Evolutionary conservation across 2,797 vertebrate species (phyloP).

Genomic region (Leptodactylus fallax): DNA sequence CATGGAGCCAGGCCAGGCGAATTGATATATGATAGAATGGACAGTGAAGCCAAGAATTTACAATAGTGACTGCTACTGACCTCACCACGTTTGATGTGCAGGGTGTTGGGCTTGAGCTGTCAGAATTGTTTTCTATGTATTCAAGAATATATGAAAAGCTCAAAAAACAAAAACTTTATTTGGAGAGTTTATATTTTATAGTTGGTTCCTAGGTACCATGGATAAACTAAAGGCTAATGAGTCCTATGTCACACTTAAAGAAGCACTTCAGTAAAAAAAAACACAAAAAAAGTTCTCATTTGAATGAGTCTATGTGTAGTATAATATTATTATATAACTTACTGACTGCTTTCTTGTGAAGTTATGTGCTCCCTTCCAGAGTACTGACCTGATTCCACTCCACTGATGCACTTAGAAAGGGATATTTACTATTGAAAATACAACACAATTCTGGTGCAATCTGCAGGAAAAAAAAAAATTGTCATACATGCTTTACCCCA

Average conservation of each 20-base stretch:
- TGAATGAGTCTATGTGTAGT: no score
- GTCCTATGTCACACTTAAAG: background rate
- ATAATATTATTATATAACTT: no score
- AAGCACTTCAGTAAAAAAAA: no score
- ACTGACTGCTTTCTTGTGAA: no score
- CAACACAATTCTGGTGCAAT: no score
- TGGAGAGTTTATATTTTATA: background rate
- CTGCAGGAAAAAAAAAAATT: no score
- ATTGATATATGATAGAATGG: constrained; percentile 51
- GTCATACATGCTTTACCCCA: no score
- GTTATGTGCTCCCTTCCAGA: no score
- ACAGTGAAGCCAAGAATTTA: constrained; percentile 42
- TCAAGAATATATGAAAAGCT: background rate
- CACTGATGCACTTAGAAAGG: no score
- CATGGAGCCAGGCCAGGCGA: constrained; percentile 65
- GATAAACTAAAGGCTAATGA: background rate
- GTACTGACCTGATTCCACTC: no score
- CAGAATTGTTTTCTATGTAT: background rate
- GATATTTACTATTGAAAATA: no score
- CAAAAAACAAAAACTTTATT: background rate
- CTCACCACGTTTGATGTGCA: constrained; percentile 13
- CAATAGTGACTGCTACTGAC: constrained; percentile 45
- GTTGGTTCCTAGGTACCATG: background rate
- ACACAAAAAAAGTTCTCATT: no score
- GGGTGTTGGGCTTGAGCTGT: background rate